Percentiles rank a stretch among this genome's conserved stretches.
Evolutionary conservation across 2,113 vertebrate species (phyloP).

Genomic region (Salvelinus namaycush): DNA sequence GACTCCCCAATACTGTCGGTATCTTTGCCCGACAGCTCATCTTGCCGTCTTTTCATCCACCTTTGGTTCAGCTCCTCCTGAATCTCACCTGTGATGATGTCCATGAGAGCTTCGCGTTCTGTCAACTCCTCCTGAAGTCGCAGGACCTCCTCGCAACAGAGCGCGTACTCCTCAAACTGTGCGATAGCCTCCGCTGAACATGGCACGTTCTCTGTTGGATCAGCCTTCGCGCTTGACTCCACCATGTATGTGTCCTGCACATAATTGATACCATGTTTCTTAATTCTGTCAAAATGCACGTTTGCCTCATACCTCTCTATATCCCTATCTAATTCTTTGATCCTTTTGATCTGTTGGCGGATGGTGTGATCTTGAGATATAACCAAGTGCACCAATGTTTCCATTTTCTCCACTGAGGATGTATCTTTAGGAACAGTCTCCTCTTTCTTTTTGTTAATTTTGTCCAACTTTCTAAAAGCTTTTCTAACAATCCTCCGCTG

Average conservation of each 20-base stretch:
- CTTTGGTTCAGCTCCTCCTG: conserved; percentile 91
- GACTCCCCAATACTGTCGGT: conserved; percentile 58
- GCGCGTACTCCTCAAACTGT: conserved; percentile 81
- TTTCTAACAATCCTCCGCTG: conserved; percentile 91
- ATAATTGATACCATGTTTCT: conserved; percentile 89
- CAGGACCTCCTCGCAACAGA: conserved; percentile 80
- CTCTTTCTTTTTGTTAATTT: conserved; percentile 86
- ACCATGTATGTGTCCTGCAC: conserved; percentile 95
- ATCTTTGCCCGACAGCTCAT: conserved; percentile 72
- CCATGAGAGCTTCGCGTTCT: conserved; percentile 85
- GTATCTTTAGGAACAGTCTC: conserved; percentile 70
- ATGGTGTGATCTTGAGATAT: conserved; percentile 96
- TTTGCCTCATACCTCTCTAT: conserved; percentile 90
- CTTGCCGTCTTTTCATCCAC: conserved; percentile 87
- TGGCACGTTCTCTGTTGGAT: conserved; percentile 13
- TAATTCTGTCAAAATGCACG: conserved; percentile 88
- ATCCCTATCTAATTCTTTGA: conserved; percentile 88
- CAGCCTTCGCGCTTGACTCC: conserved; percentile 61
- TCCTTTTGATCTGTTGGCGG: conserved; percentile 90
- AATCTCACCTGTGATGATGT: conserved; percentile 84
- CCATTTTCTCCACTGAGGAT: conserved; percentile 84
- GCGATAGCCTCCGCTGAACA: conserved; percentile 56
- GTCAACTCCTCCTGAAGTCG: conserved; percentile 84
- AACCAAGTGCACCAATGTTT: conserved; percentile 93
- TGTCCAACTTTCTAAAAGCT: conserved; percentile 94